Base-by-base conservation (phyloP, 92 coral and sea anemone species). In the Phymanthus crucifer region DNA sequence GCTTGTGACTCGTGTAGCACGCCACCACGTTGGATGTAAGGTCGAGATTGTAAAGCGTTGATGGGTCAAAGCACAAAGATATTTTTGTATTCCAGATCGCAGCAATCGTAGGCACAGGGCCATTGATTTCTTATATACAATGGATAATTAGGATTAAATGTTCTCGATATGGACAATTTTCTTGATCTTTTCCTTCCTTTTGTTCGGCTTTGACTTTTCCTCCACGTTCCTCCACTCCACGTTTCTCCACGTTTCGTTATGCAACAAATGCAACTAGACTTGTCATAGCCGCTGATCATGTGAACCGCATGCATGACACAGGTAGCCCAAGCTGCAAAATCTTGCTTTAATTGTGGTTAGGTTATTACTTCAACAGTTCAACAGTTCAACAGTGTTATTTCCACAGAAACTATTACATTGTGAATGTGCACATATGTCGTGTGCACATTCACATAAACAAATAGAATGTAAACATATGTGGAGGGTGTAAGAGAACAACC, bases 21-120 rank as follows among this genome's bases (percentile, higher is more conserved):
- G 81, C 70, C 17, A 78, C 78, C 84, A 80, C 72, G 19, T 80
- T 80, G 84, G 43, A 71, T 19, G 23, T 29, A 64, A 19, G 13
- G 57, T 4, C 26, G 26, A n/a, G 54, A n/a, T 40, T 0, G 40
- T 19, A 37, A 19, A 61, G 12, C 32, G 17, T 61, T 29, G 68
- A 27, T 27, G 34, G 8, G 74, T n/a, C 45, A 70, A 36, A 1
- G 10, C 50, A 70, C 68, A 31, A 67, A 47, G 37, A 37, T 10
- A 48, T 23, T 43, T 67, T 32, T 19, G 75, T n/a, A 74, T 18
- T 18, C 69, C 46, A 46, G 50, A 18, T 40, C 75, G 75, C n/a
- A 69, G 29, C 1, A 79, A 33, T 79, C 75, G 29, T 18, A 52
- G 4, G 37, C 19, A 21, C 23, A 70, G 21, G 71, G 54, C 69